Base-by-base conservation (phyloP, 64 coral and sea anemone genomes). In the Actinia equina region DNA sequence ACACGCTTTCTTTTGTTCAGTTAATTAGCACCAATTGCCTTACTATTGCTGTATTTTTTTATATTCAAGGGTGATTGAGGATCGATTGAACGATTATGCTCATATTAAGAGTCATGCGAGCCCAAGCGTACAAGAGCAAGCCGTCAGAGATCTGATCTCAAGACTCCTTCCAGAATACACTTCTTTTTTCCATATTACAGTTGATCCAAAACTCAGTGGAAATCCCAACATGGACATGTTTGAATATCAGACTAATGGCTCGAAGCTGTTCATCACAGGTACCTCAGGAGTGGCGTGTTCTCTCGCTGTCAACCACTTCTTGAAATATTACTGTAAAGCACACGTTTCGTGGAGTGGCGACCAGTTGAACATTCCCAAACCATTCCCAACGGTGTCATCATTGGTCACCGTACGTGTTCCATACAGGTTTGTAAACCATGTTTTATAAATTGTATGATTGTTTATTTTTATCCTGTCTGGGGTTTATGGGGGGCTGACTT, bases 271-370 rank as follows among this genome's bases (percentile, higher is more conserved):
- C 6, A 90, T 98, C 23, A 89, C 82, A 20, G 89, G 90, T 7
- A 98, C 92, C 7, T 94, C 70, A 57, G 96, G 96, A 17, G 92
- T 98, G 5, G 92, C 93, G 3, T 93, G 92, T 44, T 90, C 96
- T 4, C 52, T 91, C 49, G 96, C 87, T 15, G 92, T 98, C 71
- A 84, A 92, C 20, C 96, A 98, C 77, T 98, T 94, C 56, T 87
- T 98, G 17, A 98, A 98, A 74, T 94, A 94, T 26, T 77, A 55
- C 37, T 94, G 93, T 82, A 82, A 85, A 46, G 93, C 92, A 70
- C 93, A 98, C 13, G 86, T 94, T 43, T 98, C 96, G 4, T 98
- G 96, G 96, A 98, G 93, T 89, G 96, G 96, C 3, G 56, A 94
- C 81, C 96, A 98, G 79, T 52, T 98, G 11, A 90, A 92, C 17